Conservation (phyloP, 1,140 invertebrate genomes). For the Apis laboriosa region DNA sequence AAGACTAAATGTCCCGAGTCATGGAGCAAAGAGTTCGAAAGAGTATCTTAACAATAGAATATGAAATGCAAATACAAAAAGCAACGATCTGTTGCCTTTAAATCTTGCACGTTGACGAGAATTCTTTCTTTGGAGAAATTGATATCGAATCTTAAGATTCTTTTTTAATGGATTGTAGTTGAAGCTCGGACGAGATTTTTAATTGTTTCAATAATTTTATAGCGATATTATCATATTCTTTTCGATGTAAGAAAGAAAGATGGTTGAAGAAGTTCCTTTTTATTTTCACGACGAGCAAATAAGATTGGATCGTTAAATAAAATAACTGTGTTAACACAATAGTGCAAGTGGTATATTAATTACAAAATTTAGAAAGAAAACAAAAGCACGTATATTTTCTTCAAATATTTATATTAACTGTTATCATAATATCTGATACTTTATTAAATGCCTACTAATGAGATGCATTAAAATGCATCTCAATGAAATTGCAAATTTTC, state of each 20-base stretch:
- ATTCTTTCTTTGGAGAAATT: background rate
- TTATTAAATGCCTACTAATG: too few species aligned
- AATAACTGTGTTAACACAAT: too few species aligned
- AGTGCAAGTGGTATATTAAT: too few species aligned
- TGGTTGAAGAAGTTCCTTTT: conserved; percentile 3
- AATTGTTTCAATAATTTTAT: conserved; percentile 16
- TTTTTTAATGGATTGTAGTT: background rate
- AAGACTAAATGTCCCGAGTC: background rate
- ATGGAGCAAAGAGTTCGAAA: background rate
- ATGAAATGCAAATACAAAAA: conserved; percentile 28
- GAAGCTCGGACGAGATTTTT: background rate
- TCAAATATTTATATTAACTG: too few species aligned
- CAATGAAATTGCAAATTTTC: too few species aligned
- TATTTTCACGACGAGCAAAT: background rate
- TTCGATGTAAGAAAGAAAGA: background rate
- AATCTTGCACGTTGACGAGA: background rate
- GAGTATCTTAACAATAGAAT: conserved; percentile 20
- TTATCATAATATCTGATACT: too few species aligned
- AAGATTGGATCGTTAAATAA: too few species aligned
- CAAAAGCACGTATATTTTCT: too few species aligned
- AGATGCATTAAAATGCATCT: too few species aligned
- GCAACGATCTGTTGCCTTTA: background rate
- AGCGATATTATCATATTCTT: background rate
- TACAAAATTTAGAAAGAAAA: too few species aligned
- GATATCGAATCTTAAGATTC: background rate